phyloP scores from a whole-genome alignment of 53 echinoderm and acorn worm species.

The Echinometra lucunter region DNA sequence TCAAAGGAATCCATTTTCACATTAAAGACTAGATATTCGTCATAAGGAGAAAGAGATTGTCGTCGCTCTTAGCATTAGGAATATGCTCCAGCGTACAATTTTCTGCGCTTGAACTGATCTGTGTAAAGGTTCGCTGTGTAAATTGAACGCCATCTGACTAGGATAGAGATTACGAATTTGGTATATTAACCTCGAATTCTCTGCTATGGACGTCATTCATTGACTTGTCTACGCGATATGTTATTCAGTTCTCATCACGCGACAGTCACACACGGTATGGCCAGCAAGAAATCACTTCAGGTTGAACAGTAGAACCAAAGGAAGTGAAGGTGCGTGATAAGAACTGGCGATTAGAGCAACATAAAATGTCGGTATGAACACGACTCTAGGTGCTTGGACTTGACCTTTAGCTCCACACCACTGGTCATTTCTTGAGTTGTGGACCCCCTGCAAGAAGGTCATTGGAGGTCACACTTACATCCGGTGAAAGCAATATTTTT shows the following conservation, averaged over 20 bases:
- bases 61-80: no score
- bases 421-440: constrained; percentile 22
- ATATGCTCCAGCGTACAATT: no score
- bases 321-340: no score
- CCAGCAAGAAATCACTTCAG: neutral
- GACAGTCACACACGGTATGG: neutral
- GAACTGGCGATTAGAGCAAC: neutral
- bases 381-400: neutral
- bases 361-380: neutral
- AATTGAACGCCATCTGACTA: neutral
- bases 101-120: no score
- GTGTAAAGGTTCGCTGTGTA: no score
- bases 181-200: no score
- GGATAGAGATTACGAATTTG: neutral
- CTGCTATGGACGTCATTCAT: no score
- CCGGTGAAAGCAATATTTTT: neutral
- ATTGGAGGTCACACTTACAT: neutral
- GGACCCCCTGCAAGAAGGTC: constrained; percentile 34
- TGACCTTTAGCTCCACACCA: constrained; percentile 1
- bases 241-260: no score
- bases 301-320: neutral
- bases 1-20: neutral
- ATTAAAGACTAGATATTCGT: neutral
- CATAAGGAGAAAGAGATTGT: neutral
- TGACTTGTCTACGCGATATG: no score